Conservation (phyloP, 2,113 vertebrate genomes). For the Ranitomeya imitator region DNA sequence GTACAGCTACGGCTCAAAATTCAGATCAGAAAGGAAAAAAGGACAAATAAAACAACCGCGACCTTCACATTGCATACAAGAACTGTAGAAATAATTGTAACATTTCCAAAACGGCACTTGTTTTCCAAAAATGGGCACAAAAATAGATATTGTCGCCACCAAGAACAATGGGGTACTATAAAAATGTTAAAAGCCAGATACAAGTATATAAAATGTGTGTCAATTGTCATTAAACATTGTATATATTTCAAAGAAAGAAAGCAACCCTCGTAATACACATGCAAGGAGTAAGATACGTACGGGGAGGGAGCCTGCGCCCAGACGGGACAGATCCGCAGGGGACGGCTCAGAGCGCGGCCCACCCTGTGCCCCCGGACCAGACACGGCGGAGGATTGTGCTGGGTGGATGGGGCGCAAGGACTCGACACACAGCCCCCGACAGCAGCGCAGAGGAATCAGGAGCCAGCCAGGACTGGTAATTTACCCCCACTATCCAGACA, state of each 20-base stretch:
- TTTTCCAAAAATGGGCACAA: conserved; percentile 96
- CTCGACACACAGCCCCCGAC: not conserved
- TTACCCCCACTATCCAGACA: not conserved
- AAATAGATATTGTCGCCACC: conserved; percentile 85
- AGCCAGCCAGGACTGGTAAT: not conserved
- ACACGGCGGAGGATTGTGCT: not conserved
- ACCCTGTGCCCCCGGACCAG: not conserved
- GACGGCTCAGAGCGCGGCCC: not conserved
- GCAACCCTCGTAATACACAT: conserved; percentile 79
- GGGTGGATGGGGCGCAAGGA: not conserved
- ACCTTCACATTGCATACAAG: conserved; percentile 81
- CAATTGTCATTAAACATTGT: conserved; percentile 83
- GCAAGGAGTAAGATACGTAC: conserved; percentile 79
- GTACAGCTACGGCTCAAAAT: conserved; percentile 82
- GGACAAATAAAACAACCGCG: conserved; percentile 56
- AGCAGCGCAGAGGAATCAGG: not conserved
- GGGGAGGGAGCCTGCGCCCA: conserved; percentile 64
- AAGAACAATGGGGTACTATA: conserved; percentile 85
- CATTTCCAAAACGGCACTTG: conserved; percentile 90
- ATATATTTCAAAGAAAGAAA: conserved; percentile 76
- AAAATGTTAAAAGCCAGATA: conserved; percentile 86
- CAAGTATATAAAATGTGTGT: conserved; percentile 88
- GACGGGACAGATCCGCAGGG: conserved; percentile 49
- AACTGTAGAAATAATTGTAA: conserved; percentile 91
- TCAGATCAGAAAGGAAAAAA: conserved; percentile 74